Base-by-base conservation (phyloP, 1,140 invertebrate species). In the Dinothrombium tinctorium region DNA sequence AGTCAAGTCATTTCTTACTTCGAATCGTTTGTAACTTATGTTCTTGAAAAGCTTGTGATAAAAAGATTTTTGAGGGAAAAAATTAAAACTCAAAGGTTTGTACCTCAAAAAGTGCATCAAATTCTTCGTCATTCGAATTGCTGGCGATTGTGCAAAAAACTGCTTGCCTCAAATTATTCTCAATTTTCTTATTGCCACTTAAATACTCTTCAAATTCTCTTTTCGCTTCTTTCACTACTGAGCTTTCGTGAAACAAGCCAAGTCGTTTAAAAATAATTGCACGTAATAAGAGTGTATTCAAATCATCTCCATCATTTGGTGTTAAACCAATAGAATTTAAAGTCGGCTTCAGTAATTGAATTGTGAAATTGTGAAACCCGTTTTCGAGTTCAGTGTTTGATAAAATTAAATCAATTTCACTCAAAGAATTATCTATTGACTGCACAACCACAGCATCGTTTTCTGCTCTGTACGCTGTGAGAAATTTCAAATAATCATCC, bases 391-490 rank as follows among this genome's bases (percentile, higher is more conserved):
- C 72, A 0, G 80, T 76, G 56, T 84, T 72, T 1, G 76, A 73
- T 45, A 74, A 66, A 26, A 90, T 60, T 4, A 72, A 61, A 14
- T 69, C 66, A n/a, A 90, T 60, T 54, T 76, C 47, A 2, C 69
- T 65, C 17, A 89, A 54, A 50, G 72, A 74, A 50, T 73, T 74
- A 14, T 69, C 67, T 45, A 94, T 76, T 11, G 74, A 77, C 2
- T 68, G 75, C 84, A 84, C 92, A 1, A 90, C 84, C 0, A 80
- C 86, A 58, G 79, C 90, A 57, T 86, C 76, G 12, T 73, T 73
- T 57, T 94, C 84, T 46, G 76, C 67, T 37, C 67, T 65, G 56
- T 77, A 89, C 0, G 80, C 75, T 46, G 73, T 65, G 41, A 76
- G 68, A 4, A 79, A 60, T 50, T 72, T 68, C 20, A 77, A 52